Evolutionary conservation across 2,797 vertebrate species (phyloP), one percentile per base, ranked within the genome.

Genomic region (Sebastes kiyomatsui): DNA sequence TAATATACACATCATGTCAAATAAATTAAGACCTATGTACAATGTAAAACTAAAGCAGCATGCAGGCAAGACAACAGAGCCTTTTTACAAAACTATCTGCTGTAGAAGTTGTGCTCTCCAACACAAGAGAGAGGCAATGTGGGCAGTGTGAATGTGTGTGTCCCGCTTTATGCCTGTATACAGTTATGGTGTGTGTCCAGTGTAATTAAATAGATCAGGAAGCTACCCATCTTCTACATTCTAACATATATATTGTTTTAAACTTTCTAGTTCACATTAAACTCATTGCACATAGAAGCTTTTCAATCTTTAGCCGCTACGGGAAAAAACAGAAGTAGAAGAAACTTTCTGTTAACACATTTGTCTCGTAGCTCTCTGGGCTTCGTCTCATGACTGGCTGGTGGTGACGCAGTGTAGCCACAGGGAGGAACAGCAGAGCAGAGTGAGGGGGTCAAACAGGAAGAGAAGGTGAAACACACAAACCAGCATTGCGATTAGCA

Each of bases 11-110:
- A 80, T 85, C 62, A 91, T 91, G 86, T 93, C 84, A 86, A 95
- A 96, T 94, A 94, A 95, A 93, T 93, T 83, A 92, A 92, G 82
- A 86, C 90, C 88, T 93, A 95, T 96, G 88, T 96, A 96, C 94
- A 96, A 88, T 89, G 86, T 86, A 77, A 86, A 92, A 93, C 59
- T 67, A 85, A 94, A 94, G 93, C 93, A 94, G 95, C 95, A 96
- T 96, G 96, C 96, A 96, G 89, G 88, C 91, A 90, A 93, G 90
- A 95, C 93, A 80, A 87, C 83, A 70, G 79, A 91, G 86, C 72
- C 83, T 90, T 88, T 93, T 76, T 91, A 93, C 89, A 91, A 88
- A 94, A 92, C 83, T 61, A 78, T 86, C 66, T 84, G 87, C 70
- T 74, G 85, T 83, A 69, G 82, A 81, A 81, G 76, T 88, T 92